Evolutionary conservation across 2,113 vertebrate genomes (phyloP).

Genomic region (Asarcornis scutulata): DNA sequence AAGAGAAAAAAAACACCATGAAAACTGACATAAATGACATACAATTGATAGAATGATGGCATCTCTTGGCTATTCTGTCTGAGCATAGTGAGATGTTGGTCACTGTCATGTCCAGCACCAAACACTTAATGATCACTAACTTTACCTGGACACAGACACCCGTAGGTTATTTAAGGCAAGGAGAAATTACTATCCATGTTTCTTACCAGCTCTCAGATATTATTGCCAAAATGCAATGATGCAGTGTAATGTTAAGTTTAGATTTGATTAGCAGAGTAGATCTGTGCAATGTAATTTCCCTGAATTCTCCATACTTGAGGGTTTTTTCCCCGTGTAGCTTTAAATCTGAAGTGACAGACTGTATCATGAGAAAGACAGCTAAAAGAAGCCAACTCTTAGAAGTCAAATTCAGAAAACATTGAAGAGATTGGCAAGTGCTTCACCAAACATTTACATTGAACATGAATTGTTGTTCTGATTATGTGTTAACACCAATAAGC

Average conservation of each 20-base stretch:
- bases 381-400: constrained; percentile 47
- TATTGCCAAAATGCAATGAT: not conserved
- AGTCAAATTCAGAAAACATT: constrained; percentile 71
- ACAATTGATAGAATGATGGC: not conserved
- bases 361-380: constrained; percentile 48
- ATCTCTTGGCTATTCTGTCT: not conserved
- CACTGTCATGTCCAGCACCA: not conserved
- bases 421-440: constrained; percentile 73
- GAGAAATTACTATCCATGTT: not conserved
- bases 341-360: constrained; percentile 79
- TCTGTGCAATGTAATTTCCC: not conserved
- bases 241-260: not conserved
- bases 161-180: not conserved
- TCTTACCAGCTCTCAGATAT: not conserved
- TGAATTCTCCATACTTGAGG: constrained; percentile 47
- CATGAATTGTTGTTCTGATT: constrained; percentile 35
- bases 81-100: not conserved
- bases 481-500: not conserved
- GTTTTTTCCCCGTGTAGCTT: constrained; percentile 52
- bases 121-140: not conserved
- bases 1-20: not conserved
- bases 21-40: not conserved
- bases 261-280: not conserved
- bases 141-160: not conserved
- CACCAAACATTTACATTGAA: constrained; percentile 43